Evolutionary conservation across 1,140 invertebrate species (phyloP), one percentile per base, ranked within the genome.

Genomic region (Akabosia matsudoensis): DNA sequence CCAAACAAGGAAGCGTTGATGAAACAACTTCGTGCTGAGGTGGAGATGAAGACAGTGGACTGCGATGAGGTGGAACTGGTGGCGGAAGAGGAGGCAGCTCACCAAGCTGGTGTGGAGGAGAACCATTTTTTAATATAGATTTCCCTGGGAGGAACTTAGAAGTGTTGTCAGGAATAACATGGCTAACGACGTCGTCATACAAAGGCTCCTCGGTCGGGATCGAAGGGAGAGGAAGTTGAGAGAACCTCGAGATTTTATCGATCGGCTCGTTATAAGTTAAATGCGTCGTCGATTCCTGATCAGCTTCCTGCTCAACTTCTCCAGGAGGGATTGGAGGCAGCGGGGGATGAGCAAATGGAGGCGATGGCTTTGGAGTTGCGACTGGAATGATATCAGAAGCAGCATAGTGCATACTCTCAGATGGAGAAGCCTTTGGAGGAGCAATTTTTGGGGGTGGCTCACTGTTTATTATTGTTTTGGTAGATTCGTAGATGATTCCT

Each of bases 111-210:
- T 67, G 61, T 2, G 61, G 61, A 30, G 61, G 61, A 56, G 37
- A 56, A 24, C 14, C 37, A 45, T 45, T 45, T 45, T 7, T 45
- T 45, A 45, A 45, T 10, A 45, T 45, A 10, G 54, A 56, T 56
- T 56, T 56, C 22, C n/a, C 24, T 10, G 13, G 13, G 13, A 56
- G n/a, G 54, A 22, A 56, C 10, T 22, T 22, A 13, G 54, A 56
- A 4, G 4, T 22, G 54, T 13, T 56, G 7, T 45, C 18, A 61
- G 54, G 54, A 61, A 22, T 31, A 52, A 7, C 18, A 51, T 80
- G 72, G 72, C 77, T 79, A 30, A 78, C 78, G 3, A 81, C 79
- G 56, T 81, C 79, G 70, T 81, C 79, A 28, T 81, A 81, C 18
- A 79, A 22, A 16, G 76, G 75, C 30, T 81, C 79, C 37, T 31